These are phyloP conservation scores for Hirudo medicinalis DNA, from an alignment of 1,140 invertebrate species.

Conservation along the genomic window DNA sequence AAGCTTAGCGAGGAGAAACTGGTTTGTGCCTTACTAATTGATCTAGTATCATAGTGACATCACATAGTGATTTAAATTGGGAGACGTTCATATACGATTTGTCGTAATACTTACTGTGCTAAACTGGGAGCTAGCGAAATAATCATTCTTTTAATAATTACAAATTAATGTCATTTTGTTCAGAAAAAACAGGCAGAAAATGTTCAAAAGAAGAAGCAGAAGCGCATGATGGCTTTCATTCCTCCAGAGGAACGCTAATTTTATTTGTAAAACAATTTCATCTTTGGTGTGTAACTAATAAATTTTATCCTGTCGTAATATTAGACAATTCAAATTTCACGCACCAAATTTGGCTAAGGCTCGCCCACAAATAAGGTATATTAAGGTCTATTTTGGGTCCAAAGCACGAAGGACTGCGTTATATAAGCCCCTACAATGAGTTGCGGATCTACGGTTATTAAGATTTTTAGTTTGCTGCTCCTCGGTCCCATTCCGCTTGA, in stretches of 20 bases:
- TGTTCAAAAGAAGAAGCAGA: slow-evolving; percentile 59
- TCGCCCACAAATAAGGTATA: too few relatives aligned
- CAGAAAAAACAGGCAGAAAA: slow-evolving; percentile 56
- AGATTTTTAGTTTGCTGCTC: too few relatives aligned
- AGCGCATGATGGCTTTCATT: slow-evolving; percentile 63
- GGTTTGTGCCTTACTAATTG: slow-evolving; percentile 25
- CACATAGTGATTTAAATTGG: not conserved
- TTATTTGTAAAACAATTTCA: too few relatives aligned
- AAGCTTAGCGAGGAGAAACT: slow-evolving; percentile 31
- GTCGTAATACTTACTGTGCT: not conserved
- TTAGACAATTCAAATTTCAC: too few relatives aligned
- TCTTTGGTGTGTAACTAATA: too few relatives aligned
- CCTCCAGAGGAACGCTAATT: slow-evolving; percentile 55
- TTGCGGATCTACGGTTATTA: too few relatives aligned
- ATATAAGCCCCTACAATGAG: too few relatives aligned
- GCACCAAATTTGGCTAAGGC: too few relatives aligned
- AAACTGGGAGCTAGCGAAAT: not conserved
- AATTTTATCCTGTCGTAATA: too few relatives aligned
- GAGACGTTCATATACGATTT: not conserved
- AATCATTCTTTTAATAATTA: not conserved
- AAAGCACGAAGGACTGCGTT: too few relatives aligned
- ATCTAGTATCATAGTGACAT: not conserved
- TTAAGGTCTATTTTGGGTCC: too few relatives aligned
- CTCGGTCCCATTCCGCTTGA: too few relatives aligned
- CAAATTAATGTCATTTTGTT: slow-evolving; percentile 5